Evolutionary conservation across 2,797 vertebrate genomes (phyloP).

Genomic region (Florisuga fusca): DNA sequence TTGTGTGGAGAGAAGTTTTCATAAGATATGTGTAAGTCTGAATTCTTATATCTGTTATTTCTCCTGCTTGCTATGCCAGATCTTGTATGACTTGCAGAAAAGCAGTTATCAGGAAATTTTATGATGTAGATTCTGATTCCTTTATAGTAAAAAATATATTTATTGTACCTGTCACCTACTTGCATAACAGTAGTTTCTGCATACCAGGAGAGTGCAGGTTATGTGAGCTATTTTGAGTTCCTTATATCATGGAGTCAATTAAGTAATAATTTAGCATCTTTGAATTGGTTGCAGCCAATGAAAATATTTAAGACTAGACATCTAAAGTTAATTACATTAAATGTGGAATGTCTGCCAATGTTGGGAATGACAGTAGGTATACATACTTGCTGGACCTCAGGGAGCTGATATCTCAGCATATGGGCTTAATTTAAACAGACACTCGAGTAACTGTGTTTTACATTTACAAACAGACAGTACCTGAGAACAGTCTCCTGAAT

Average conservation of each 20-base stretch:
- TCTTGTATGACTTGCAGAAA: not conserved
- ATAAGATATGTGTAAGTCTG: not conserved
- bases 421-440: constrained; percentile 47
- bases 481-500: not conserved
- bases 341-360: not conserved
- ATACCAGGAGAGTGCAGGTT: not conserved
- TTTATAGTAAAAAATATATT: not conserved
- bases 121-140: not conserved
- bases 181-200: not conserved
- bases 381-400: not conserved
- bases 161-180: not conserved
- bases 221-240: not conserved
- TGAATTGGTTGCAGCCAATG: not conserved
- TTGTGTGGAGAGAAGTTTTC: not conserved
- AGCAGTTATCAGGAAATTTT: not conserved
- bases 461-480: constrained; percentile 38
- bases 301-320: not conserved
- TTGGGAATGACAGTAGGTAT: not conserved
- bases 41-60: not conserved
- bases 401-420: not conserved
- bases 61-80: not conserved
- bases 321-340: constrained; percentile 24
- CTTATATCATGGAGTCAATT: not conserved
- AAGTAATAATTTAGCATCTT: not conserved
- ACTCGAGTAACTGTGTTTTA: constrained; percentile 20